Conservation (phyloP, 2,888 invertebrate genomes). For the Cryptocephalus moraei region DNA sequence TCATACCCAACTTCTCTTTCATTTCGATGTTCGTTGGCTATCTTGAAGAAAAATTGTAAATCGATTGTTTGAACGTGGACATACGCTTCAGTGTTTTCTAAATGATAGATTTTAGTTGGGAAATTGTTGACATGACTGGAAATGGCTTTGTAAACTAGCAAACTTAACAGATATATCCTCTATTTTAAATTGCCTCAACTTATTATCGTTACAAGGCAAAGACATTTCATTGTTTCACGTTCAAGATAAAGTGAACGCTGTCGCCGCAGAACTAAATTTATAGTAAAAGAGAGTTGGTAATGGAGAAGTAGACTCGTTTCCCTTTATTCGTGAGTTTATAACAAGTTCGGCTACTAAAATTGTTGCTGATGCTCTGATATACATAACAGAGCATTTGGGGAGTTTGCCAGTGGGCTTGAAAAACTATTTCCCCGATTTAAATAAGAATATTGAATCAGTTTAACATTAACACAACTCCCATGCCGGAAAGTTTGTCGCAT, state of each 20-base stretch:
- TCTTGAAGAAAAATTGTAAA: too few species aligned
- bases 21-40: too few species aligned
- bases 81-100: too few species aligned
- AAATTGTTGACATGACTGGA: too few species aligned
- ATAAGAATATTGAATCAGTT: neutral
- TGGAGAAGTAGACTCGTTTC: too few species aligned
- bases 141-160: neutral
- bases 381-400: neutral
- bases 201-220: neutral
- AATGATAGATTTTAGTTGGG: too few species aligned
- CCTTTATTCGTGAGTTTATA: too few species aligned
- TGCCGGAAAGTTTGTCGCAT: neutral
- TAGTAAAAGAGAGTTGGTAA: neutral
- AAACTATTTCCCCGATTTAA: neutral
- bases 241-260: neutral
- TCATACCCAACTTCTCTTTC: too few species aligned
- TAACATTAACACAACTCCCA: neutral
- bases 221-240: neutral
- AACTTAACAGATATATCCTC: neutral
- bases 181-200: too few species aligned
- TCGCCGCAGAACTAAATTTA: neutral
- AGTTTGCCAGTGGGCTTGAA: neutral
- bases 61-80: too few species aligned
- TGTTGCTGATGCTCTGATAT: neutral
- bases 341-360: neutral